Base-by-base conservation (phyloP, 2,888 invertebrate genomes). In the Volucella inanis region DNA sequence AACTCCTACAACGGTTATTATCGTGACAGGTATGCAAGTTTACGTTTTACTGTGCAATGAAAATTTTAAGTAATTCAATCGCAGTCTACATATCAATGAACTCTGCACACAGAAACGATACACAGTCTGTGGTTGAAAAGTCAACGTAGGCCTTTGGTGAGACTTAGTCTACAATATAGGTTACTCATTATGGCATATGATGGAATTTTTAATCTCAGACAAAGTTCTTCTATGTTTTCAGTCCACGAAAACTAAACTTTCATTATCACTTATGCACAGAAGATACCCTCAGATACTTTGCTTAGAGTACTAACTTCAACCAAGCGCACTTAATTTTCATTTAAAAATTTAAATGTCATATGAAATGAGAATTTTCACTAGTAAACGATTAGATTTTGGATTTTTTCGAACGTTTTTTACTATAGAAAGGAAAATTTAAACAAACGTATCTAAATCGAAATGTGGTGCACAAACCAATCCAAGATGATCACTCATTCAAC, bases 1-100 rank as follows among this genome's bases (percentile, higher is more conserved):
- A 72, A 85, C 78, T 61, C 65, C 38, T 62, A 65, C 75, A 57
- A 70, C 74, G 72, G 64, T 49, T 77, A 85, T 76, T 78, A 87
- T 77, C 79, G 78, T 57, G 83, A 87, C 72, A 87, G 87, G 88
- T 87, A 86, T 59, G 84, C 67, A 72, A 80, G 84, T 84, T 80
- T 41, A 45, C 15, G 79, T 79, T 74, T 68, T 70, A 45, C 47
- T 43, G 38, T 59, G 14, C 8, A 61, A 71, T 41, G 18, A 12
- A 39, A 62, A 47, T 31, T 31, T 31, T 31, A 31, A 31, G 31
- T 31, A 31, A 31, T 50, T 9, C 15, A 50, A 8, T 11, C 15
- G 52, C 22, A 50, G 43, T 14, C 52, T 38, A 22, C 22, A 22
- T 22, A 45, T 54, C n/a, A 11, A 54, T 8, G 43, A 52, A 31